Evolutionary conservation across 1,140 invertebrate species (phyloP), one percentile per base, ranked within the genome.

Genomic region (Proctacanthus coquilletti): DNA sequence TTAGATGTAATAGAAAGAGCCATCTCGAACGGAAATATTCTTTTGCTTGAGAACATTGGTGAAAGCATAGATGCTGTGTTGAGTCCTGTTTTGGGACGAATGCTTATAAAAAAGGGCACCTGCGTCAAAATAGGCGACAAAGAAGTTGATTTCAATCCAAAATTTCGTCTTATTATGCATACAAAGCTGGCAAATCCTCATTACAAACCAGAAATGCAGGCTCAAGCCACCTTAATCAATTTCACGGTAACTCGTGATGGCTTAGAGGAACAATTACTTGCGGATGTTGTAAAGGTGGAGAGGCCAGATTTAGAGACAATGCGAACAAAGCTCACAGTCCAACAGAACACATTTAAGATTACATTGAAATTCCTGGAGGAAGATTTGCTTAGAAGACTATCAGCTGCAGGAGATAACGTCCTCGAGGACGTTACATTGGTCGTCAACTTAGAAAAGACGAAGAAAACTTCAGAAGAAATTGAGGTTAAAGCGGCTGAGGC

Each of bases 161-260:
- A 70, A 20, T 96, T 95, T 60, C 69, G 75, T 13, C 64, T 95
- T 1, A 83, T 94, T 42, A 57, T 95, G 1, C 89, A 95, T 50
- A 94, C 91, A 1, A 95, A 95, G 65, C 55, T 95, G 29, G 87
- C 83, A 1, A 95, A 94, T 65, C 91, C 89, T 4, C 89, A 94
- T 61, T 96, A 94, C 52, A 89, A 92, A 53, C 89, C 89, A 1
- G 91, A 96, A 64, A 86, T 95, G 74, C 91, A 96, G 61, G 91
- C 91, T 1, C 89, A 95, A 62, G 86, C 85, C 13, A 94, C 89
- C 3, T 64, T 95, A 3, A 93, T 95, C 36, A 93, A 94, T 58
- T 95, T 94, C 52, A 93, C 89, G 19, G 91, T 97, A 0, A 96
- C 91, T 0, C 73, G 75, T 47, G 84, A 91, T 60, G 87, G 84